Base-by-base conservation (phyloP, 2,797 vertebrate species). In the Xiphorhynchus erythropygius region DNA sequence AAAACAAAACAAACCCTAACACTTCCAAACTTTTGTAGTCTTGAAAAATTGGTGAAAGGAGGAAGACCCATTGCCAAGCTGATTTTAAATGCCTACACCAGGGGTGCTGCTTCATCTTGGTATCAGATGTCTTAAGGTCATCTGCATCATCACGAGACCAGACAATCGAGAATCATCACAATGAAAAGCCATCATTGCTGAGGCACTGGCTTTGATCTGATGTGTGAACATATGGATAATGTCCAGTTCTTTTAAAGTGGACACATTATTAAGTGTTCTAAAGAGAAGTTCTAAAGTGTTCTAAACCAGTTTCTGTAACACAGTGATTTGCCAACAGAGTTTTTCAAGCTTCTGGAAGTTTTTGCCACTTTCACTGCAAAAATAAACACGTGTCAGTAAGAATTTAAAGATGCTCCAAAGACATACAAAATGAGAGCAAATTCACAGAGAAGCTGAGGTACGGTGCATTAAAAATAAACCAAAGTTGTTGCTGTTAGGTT, bases 351-450 rank as follows among this genome's bases (percentile, higher is more conserved):
- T 96, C 84, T 94, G 94, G 87, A 96, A 47, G 24, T 89, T 93
- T 47, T 80, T 88, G 93, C 91, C 63, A n/a, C 35, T 19, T 95
- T 88, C 56, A 80, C 96, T 97, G 64, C 41, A 93, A 94, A 90
- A 82, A 64, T 47, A 90, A 82, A 37, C 9, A 56, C 62, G 46
- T 9, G 24, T 79, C 21, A 71, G 6, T 64, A 68, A 32, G 27
- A 14, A 68, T 70, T 90, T 74, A 69, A 52, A 87, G 33, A 60
- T 64, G 22, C 9, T 74, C 33, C 52, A 74, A 53, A 62, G 32
- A 14, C 8, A 3, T 17, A 21, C 6, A 22, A 56, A 69, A 84
- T 12, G 16, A 17, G 16, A 70, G 57, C 2, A 9, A 49, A 63
- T n/a, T 62, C 32, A 32, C 4, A 41, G 18, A 27, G 53, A 65